phyloP scores from a whole-genome alignment of 2,797 vertebrate genomes.

The Manis javanica region DNA sequence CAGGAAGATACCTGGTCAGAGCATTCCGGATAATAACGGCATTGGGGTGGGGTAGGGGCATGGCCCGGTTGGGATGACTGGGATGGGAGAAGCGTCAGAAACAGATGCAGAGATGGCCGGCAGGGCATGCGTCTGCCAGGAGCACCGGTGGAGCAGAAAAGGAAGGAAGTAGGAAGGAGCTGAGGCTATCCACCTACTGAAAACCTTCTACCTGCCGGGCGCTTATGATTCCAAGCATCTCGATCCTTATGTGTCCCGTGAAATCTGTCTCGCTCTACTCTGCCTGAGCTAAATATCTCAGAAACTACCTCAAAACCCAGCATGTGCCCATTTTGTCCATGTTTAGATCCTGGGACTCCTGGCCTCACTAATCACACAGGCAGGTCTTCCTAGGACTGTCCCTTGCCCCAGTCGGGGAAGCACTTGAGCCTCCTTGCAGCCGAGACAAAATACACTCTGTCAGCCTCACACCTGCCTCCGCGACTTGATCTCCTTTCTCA shows the following conservation, averaged over 20 bases:
- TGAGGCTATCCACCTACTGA: accelerated
- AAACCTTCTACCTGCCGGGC: neutral
- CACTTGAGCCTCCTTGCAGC: neutral
- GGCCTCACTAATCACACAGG: neutral
- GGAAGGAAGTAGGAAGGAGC: neutral
- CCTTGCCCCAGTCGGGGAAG: neutral
- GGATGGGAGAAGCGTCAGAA: neutral
- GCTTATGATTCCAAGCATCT: neutral
- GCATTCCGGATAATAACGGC: neutral
- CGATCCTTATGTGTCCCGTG: accelerated
- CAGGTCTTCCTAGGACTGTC: neutral
- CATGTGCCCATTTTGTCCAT: neutral
- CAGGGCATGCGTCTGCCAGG: accelerated
- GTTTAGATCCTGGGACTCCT: neutral
- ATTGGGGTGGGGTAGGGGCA: neutral
- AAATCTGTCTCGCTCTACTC: neutral
- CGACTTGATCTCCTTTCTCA: neutral
- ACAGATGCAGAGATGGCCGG: accelerated
- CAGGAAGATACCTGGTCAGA: neutral
- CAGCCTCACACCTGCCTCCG: neutral
- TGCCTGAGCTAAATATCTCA: neutral
- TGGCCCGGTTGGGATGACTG: neutral
- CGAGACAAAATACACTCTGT: neutral
- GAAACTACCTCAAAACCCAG: neutral
- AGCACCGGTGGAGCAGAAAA: accelerated